Evolutionary conservation across 2,888 invertebrate genomes (phyloP).

Genomic region (Ochropacha duplaris): DNA sequence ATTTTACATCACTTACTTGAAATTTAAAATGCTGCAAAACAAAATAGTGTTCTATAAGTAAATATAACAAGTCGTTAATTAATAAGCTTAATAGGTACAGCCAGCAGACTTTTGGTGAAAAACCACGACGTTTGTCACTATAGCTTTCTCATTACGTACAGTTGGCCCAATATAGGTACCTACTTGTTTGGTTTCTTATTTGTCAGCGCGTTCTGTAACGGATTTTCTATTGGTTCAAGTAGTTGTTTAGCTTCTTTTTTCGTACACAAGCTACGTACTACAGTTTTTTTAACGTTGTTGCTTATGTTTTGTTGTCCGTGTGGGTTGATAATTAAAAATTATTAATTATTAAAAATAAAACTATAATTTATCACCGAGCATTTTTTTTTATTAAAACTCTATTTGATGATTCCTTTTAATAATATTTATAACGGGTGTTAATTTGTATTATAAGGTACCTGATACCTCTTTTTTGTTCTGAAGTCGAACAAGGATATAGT

Average conservation of each 20-base stretch:
- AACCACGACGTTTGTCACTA: slow-evolving; percentile 31
- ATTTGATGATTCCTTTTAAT: no score
- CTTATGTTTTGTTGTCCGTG: not conserved
- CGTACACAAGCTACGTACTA: no score
- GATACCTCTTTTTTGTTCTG: no score
- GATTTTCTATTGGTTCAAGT: not conserved
- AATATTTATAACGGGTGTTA: no score
- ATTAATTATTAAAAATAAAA: no score
- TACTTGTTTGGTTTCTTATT: slow-evolving; percentile 1
- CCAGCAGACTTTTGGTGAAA: slow-evolving; percentile 15
- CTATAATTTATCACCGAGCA: no score
- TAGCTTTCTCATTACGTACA: slow-evolving; percentile 16
- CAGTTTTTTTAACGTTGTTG: no score
- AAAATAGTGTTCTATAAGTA: not conserved
- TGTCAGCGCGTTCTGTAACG: not conserved
- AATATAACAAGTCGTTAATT: slow-evolving; percentile 11
- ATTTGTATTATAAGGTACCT: no score
- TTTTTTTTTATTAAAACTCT: no score
- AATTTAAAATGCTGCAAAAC: not conserved
- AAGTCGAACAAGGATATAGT: no score
- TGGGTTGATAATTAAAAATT: no score
- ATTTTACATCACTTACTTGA: not conserved
- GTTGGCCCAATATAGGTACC: slow-evolving; percentile 17
- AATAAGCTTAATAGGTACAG: slow-evolving; percentile 12
- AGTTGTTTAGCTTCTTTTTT: no score